Evolutionary conservation across 2,113 vertebrate genomes (phyloP).

Genomic region (Neomonachus schauinslandi): DNA sequence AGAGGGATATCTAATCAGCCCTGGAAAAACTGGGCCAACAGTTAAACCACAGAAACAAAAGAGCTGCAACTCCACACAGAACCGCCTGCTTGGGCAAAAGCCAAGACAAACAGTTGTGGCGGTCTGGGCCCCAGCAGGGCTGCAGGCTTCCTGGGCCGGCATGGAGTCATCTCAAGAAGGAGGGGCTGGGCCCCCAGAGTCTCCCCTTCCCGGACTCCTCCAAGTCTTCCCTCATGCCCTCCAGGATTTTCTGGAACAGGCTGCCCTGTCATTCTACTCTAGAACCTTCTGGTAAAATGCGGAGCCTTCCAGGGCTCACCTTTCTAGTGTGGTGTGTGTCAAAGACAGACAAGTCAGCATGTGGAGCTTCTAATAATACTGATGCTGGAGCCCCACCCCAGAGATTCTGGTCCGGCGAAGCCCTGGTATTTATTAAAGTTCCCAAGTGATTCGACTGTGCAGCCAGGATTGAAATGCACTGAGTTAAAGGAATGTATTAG

Average conservation of each 20-base stretch:
- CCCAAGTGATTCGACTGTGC: neutral
- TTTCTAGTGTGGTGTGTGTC: neutral
- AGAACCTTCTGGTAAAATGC: neutral
- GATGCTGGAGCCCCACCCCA: neutral
- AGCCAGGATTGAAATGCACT: neutral
- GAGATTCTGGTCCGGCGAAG: neutral
- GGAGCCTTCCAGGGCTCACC: neutral
- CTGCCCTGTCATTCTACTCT: neutral
- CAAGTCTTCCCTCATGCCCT: neutral
- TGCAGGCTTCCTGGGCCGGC: neutral
- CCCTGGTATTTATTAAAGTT: neutral
- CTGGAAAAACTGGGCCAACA: slow-evolving; percentile 54
- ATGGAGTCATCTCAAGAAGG: neutral
- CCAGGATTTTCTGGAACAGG: neutral
- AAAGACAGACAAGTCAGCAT: neutral
- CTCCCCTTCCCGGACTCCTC: neutral
- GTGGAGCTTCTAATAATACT: neutral
- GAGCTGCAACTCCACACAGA: neutral
- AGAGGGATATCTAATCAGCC: neutral
- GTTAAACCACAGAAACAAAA: slow-evolving; percentile 63
- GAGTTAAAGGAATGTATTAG: neutral
- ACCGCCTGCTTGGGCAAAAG: neutral
- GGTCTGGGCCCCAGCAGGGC: neutral
- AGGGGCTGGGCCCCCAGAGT: neutral
- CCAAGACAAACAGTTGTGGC: neutral